These are phyloP conservation scores for Xylocopa sonorina DNA, from an alignment of 1,140 invertebrate species.

Conservation along the genomic window DNA sequence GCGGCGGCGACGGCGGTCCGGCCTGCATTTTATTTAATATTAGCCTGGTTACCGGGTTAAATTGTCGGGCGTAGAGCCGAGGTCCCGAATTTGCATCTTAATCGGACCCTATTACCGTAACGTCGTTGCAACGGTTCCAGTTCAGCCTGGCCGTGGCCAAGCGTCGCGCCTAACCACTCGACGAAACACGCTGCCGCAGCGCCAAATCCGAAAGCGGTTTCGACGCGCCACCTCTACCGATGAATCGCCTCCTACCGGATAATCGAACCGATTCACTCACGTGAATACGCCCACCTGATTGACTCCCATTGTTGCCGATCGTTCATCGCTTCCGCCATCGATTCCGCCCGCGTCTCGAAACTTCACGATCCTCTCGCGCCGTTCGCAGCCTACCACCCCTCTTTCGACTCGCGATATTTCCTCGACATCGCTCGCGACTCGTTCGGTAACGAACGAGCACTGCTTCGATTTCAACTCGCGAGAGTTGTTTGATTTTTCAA, in stretches of 20 bases:
- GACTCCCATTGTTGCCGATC: conserved; percentile 78
- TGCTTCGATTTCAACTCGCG: no score
- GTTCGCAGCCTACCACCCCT: not conserved
- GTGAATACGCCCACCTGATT: conserved; percentile 76
- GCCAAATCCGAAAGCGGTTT: conserved; percentile 62
- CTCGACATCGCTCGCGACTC: no score
- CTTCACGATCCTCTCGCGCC: conserved; percentile 20
- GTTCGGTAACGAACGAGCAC: no score
- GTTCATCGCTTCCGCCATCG: conserved; percentile 69
- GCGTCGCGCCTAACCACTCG: conserved; percentile 49
- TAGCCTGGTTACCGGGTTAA: conserved; percentile 74
- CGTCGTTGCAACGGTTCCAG: conserved; percentile 70
- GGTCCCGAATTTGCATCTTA: conserved; percentile 79
- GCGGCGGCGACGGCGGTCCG: conserved; percentile 1
- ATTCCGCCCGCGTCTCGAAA: conserved; percentile 58
- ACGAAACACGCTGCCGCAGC: conserved; percentile 26
- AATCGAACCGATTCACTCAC: conserved; percentile 78
- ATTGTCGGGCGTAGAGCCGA: conserved; percentile 71
- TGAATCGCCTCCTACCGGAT: conserved; percentile 69
- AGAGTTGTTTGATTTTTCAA: no score
- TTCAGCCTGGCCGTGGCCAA: conserved; percentile 23
- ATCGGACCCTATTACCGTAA: conserved; percentile 78
- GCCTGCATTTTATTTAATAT: conserved; percentile 75
- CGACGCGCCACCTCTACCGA: conserved; percentile 40
- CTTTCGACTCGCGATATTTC: no score